Evolutionary conservation across 2,113 vertebrate genomes (phyloP).

Genomic region (Calonectris borealis): DNA sequence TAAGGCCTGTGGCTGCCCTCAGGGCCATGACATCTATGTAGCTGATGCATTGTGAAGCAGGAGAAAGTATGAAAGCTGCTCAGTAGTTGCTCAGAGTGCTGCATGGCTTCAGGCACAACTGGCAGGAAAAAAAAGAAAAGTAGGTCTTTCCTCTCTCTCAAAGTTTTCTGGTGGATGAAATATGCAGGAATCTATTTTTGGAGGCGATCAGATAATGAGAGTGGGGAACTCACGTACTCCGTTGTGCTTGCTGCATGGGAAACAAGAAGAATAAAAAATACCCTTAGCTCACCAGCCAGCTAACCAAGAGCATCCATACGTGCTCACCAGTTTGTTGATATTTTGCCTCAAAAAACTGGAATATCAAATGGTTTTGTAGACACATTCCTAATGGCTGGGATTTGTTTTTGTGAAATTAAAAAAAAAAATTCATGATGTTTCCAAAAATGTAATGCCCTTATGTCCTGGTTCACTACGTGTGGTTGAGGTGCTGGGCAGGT

Average conservation of each 20-base stretch:
- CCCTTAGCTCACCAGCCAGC: background rate
- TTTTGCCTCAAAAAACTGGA: background rate
- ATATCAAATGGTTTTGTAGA: background rate
- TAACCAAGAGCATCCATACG: background rate
- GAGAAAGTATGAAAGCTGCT: background rate
- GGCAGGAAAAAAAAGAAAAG: background rate
- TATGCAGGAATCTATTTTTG: slow-evolving; percentile 15
- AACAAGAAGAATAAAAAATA: background rate
- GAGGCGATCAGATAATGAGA: background rate
- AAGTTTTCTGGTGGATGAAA: slow-evolving; percentile 1
- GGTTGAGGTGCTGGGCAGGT: background rate
- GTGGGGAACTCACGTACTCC: background rate
- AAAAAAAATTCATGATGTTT: background rate
- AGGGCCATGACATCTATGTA: background rate
- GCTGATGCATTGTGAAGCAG: background rate
- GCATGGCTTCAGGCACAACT: slow-evolving; percentile 24
- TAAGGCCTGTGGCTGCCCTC: background rate
- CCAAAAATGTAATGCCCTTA: background rate
- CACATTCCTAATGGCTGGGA: background rate
- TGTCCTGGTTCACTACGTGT: fast-evolving
- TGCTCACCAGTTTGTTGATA: background rate
- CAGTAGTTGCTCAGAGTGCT: background rate
- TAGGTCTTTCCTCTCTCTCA: slow-evolving; percentile 9
- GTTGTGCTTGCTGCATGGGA: background rate
- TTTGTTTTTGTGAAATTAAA: background rate